These are phyloP conservation scores for Psix sp. DNA, from an alignment of 1,140 invertebrate genomes.

Conservation along the genomic window DNA sequence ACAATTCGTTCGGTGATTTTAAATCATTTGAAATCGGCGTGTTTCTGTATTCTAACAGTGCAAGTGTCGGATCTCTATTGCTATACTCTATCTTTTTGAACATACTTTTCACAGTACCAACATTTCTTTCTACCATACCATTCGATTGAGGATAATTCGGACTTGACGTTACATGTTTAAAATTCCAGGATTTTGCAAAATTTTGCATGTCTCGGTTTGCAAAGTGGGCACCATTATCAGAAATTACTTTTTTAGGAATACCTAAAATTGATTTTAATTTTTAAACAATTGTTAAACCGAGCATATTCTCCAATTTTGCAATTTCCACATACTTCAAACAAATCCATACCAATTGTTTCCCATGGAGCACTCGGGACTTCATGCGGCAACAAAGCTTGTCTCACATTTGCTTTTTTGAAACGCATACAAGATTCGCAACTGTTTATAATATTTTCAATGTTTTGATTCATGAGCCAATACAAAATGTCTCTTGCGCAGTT, in stretches of 20 bases:
- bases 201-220: conserved; percentile 18
- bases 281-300: conserved; percentile 9
- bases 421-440: conserved; percentile 57
- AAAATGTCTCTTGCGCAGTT: conserved; percentile 58
- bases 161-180: conserved; percentile 26
- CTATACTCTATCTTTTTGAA: conserved; percentile 15
- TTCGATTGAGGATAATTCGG: conserved; percentile 40
- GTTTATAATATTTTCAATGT: conserved; percentile 21
- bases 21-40: conserved; percentile 23
- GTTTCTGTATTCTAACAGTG: conserved; percentile 25
- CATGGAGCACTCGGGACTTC: conserved; percentile 36
- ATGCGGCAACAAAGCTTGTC: conserved; percentile 60
- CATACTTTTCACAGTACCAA: conserved; percentile 25
- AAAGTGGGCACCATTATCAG: conserved; percentile 40
- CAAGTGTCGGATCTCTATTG: conserved; percentile 19
- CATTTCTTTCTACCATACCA: conserved; percentile 29
- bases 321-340: conserved; percentile 20
- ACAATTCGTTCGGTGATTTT: conserved; percentile 16
- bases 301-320: conserved; percentile 17
- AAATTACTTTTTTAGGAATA: conserved; percentile 23
- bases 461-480: conserved; percentile 62
- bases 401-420: conserved; percentile 55
- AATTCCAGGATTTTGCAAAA: conserved; percentile 40
- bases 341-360: conserved; percentile 24
- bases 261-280: conserved; percentile 26